These are phyloP conservation scores for Amphibalanus amphitrite DNA, from an alignment of 1,140 invertebrate species.

Conservation along the genomic window DNA sequence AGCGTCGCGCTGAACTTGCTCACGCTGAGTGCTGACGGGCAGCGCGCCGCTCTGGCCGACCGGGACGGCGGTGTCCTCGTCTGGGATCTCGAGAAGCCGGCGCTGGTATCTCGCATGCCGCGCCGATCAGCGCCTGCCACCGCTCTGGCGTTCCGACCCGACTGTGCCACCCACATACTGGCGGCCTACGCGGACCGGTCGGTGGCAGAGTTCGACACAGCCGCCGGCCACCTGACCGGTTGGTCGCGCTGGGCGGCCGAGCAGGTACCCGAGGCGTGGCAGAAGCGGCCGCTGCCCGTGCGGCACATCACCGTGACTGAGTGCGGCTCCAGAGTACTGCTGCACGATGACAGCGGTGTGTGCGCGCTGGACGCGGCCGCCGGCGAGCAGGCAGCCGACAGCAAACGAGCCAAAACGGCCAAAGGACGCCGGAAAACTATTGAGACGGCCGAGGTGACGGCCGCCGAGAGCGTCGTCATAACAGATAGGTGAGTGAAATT, in stretches of 20 bases:
- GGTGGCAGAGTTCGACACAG: neutral
- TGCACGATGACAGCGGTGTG: neutral
- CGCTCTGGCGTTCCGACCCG: neutral
- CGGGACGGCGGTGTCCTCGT: neutral
- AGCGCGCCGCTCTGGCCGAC: neutral
- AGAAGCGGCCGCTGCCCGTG: neutral
- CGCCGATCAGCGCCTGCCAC: neutral
- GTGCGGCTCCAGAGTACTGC: neutral
- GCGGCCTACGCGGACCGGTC: neutral
- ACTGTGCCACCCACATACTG: neutral
- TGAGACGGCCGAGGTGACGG: neutral
- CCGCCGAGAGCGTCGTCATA: neutral
- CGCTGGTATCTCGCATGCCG: neutral
- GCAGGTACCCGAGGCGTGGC: neutral
- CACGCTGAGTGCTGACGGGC: neutral
- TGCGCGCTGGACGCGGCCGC: neutral
- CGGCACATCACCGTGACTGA: neutral
- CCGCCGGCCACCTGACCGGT: neutral
- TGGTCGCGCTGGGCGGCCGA: neutral
- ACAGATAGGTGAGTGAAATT: neutral
- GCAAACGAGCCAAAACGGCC: neutral
- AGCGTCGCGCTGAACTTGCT: neutral
- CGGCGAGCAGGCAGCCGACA: neutral
- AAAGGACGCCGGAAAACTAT: neutral
- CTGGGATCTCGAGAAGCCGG: neutral